Percentiles rank a stretch among this genome's conserved stretches.
Evolutionary conservation across 2,888 invertebrate species (phyloP).

Genomic region (Calliopum simillimum): DNA sequence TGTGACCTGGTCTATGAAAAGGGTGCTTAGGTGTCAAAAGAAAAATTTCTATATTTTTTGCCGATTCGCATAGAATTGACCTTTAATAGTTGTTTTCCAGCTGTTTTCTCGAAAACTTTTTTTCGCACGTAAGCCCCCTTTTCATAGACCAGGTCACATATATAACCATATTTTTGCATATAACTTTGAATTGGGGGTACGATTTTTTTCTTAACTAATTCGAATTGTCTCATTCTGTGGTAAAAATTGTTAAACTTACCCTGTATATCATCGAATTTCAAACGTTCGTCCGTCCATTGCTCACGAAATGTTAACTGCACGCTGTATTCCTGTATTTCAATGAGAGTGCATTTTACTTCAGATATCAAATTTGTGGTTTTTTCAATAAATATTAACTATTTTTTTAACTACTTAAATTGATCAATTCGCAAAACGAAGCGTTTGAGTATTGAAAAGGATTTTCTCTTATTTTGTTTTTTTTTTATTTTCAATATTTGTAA

Average conservation of each 20-base stretch:
- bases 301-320: constrained; percentile 97
- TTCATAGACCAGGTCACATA: no score
- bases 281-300: constrained; percentile 95
- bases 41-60: no score
- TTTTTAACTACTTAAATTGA: constrained; percentile 29
- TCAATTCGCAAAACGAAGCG: constrained; percentile 29
- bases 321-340: constrained; percentile 85
- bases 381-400: constrained; percentile 5
- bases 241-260: constrained; percentile 70
- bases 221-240: no score
- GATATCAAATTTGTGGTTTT: constrained; percentile 2
- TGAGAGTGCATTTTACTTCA: constrained; percentile 32
- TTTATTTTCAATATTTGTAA: constrained; percentile 14
- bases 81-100: no score
- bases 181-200: no score
- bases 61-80: no score
- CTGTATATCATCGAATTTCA: constrained; percentile 88
- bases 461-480: neutral
- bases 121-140: no score
- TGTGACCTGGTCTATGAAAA: no score
- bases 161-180: no score
- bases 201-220: no score
- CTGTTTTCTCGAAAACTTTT: no score
- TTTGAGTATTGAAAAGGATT: neutral
- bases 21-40: no score